A percentile compares a stretch with the other conserved stretches of the same genome.
These are phyloP conservation scores for Philopotamus ludificatus DNA, from an alignment of 1,140 invertebrate genomes.

Conservation along the genomic window DNA sequence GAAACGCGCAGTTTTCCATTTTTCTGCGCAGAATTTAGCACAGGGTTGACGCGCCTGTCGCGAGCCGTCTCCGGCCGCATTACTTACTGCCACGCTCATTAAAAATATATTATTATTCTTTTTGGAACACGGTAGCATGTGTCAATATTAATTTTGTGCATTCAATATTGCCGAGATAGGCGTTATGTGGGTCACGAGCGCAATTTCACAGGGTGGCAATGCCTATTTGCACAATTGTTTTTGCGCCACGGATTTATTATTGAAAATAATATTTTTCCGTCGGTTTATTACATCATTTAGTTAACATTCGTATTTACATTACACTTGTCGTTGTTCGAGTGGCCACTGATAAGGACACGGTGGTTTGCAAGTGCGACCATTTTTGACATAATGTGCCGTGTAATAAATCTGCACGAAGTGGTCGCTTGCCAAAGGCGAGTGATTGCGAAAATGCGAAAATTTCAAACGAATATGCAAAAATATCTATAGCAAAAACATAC, in stretches of 20 bases:
- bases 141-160: slow-evolving; percentile 22
- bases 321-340: slow-evolving; percentile 42
- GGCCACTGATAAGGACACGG: slow-evolving; percentile 36
- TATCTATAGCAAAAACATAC: too few species aligned
- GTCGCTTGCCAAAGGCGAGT: too few species aligned
- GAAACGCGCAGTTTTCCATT: too few species aligned
- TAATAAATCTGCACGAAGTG: slow-evolving; percentile 25
- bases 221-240: slow-evolving; percentile 37
- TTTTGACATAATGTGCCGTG: slow-evolving; percentile 9
- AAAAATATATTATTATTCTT: too few species aligned
- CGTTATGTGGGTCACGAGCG: not conserved
- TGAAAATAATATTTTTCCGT: slow-evolving; percentile 34
- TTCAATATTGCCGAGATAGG: slow-evolving; percentile 14
- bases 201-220: not conserved
- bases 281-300: slow-evolving; percentile 40
- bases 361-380: slow-evolving; percentile 32
- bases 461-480: too few species aligned
- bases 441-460: too few species aligned
- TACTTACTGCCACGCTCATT: too few species aligned
- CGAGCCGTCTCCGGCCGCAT: too few species aligned
- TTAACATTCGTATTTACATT: slow-evolving; percentile 41
- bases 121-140: slow-evolving; percentile 21
- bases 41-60: not conserved
- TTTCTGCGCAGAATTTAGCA: too few species aligned
- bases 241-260: slow-evolving; percentile 24